Percentiles rank a stretch among this genome's conserved stretches.
These are phyloP conservation scores for Serranus cabrilla DNA, from an alignment of 2,797 vertebrate genomes.

Conservation along the genomic window DNA sequence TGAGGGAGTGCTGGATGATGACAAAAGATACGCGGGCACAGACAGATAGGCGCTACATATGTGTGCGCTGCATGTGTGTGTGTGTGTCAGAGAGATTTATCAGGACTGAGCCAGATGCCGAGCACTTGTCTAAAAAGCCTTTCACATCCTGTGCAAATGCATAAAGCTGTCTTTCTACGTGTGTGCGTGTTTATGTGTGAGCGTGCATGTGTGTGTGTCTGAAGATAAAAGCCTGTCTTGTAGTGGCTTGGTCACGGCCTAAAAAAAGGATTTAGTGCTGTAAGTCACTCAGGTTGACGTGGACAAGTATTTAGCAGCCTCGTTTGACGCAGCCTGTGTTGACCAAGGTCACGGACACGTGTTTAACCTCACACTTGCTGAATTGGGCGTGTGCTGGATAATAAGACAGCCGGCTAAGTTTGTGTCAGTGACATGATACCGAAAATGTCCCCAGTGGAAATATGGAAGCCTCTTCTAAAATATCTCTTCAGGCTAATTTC, in stretches of 20 bases:
- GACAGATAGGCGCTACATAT: slow-evolving; percentile 48
- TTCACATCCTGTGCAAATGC: slow-evolving; percentile 74
- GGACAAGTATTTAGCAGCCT: slow-evolving; percentile 71
- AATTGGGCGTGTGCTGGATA: background rate
- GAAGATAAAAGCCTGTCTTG: slow-evolving; percentile 78
- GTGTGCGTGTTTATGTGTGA: slow-evolving; percentile 30
- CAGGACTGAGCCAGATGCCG: slow-evolving; percentile 74
- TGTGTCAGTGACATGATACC: background rate
- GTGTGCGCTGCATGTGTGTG: slow-evolving; percentile 20
- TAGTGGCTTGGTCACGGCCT: slow-evolving; percentile 61
- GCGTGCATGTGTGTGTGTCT: slow-evolving; percentile 41
- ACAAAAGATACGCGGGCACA: slow-evolving; percentile 49
- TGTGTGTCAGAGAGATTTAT: slow-evolving; percentile 77
- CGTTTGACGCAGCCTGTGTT: slow-evolving; percentile 26
- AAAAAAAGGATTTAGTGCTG: slow-evolving; percentile 78
- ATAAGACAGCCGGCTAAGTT: slow-evolving; percentile 9
- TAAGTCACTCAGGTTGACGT: slow-evolving; percentile 73
- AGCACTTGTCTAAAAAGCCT: slow-evolving; percentile 79
- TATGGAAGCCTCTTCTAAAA: background rate
- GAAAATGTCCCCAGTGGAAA: background rate
- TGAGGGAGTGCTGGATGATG: slow-evolving; percentile 60
- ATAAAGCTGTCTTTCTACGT: slow-evolving; percentile 77
- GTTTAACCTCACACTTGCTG: slow-evolving; percentile 8
- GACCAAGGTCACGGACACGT: slow-evolving; percentile 49
- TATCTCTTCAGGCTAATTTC: background rate